Evolutionary conservation across 2,797 vertebrate genomes (phyloP), one percentile per base, ranked within the genome.

Genomic region (Pygocentrus nattereri): DNA sequence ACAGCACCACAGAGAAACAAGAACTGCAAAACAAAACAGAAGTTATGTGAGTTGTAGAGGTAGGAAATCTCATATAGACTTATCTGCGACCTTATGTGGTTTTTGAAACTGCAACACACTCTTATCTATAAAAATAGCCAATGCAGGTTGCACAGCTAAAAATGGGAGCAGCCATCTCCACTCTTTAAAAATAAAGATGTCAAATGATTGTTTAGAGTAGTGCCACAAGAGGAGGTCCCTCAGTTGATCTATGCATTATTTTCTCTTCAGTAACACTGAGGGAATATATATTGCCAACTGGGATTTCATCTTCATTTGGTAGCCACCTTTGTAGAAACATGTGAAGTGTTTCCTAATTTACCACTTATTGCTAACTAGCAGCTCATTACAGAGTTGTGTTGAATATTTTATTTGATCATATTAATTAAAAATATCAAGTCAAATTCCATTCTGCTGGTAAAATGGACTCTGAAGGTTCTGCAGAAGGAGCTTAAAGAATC

Each of bases 1-100:
- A 18, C 16, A 69, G 41, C 41, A 13, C 44, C 15, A 73, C 65
- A 74, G 41, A 52, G 47, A 52, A 83, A 21, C 59, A 76, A 59
- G 49, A 62, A 62, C 8, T 31, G 31, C 15, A 19, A 64, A 15
- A 18, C 27, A 6, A 34, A 10, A 67, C 34, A 19, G 7, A 19
- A 67, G 64, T 67, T 38, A 21, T 41, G 34, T 41, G 18, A 7
- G 30, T n/a, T 67, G 31, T 23, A 3, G 34, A 38, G 34, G 31
- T 67, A n/a, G 64, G 16, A 18, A 3, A 21, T 67, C 30, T 65
- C 7, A 30, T 4, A 59, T 5, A 13, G 25, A 25, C 50, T 19
- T 19, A 27, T n/a, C n/a, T n/a, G n/a, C n/a, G n/a, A n/a, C n/a
- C 15, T 2, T 19, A 64, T 19, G 61, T 21, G 19, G 0, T 64